Percentiles rank a stretch among this genome's conserved stretches.
Conservation (phyloP, 1,140 invertebrate genomes). For the Diorhabda sublineata region DNA sequence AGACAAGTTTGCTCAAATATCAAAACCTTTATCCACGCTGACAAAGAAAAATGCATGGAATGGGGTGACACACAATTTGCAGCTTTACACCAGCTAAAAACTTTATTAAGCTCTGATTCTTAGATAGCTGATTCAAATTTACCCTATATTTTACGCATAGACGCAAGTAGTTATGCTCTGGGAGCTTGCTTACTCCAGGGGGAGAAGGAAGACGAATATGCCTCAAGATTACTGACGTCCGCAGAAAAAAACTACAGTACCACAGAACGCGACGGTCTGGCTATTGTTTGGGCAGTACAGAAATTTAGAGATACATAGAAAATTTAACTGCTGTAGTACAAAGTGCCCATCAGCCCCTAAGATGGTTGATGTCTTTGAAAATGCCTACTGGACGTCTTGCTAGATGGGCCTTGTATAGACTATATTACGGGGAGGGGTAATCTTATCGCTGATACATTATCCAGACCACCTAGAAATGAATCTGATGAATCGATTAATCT, state of each 20-base stretch:
- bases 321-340: not conserved
- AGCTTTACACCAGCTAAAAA: constrained; percentile 34
- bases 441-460: too few relatives aligned
- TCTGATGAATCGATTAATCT: not conserved
- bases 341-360: not conserved
- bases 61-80: constrained; percentile 40
- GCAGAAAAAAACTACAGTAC: constrained; percentile 44
- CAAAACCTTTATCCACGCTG: constrained; percentile 28
- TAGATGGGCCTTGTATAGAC: too few relatives aligned
- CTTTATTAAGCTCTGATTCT: constrained; percentile 16
- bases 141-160: constrained; percentile 15
- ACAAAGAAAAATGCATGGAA: constrained; percentile 35
- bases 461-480: not conserved
- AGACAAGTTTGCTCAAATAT: constrained; percentile 17
- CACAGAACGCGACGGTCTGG: constrained; percentile 47
- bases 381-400: too few relatives aligned
- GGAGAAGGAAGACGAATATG: constrained; percentile 45
- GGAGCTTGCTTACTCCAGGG: constrained; percentile 44
- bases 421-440: too few relatives aligned
- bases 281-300: constrained; percentile 44
- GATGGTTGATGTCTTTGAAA: too few relatives aligned
- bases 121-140: constrained; percentile 7
- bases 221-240: constrained; percentile 35
- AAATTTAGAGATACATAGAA: constrained; percentile 30
- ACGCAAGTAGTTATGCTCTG: constrained; percentile 38